A percentile compares a stretch with the other conserved stretches of the same genome.
Conservation (phyloP, 2,888 invertebrate species). For the Gymnoscelis rufifasciata region DNA sequence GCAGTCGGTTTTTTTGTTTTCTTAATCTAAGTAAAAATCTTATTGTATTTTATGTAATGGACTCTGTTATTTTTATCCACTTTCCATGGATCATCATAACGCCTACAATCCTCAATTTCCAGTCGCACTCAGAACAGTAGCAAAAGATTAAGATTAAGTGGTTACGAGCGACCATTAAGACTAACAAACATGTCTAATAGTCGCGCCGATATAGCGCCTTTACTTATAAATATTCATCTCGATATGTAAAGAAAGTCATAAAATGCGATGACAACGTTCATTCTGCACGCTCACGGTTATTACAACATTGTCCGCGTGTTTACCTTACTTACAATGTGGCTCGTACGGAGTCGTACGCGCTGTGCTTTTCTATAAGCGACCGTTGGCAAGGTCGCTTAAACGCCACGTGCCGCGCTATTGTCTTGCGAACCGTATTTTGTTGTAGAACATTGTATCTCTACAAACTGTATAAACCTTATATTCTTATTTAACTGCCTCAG, state of each 20-base stretch:
- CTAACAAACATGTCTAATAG: too few relatives aligned
- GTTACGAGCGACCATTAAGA: too few relatives aligned
- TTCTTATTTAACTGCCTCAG: not conserved
- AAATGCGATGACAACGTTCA: slow-evolving; percentile 38
- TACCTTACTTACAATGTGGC: slow-evolving; percentile 38
- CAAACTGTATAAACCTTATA: not conserved
- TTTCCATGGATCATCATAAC: too few relatives aligned
- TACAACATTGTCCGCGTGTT: slow-evolving; percentile 45
- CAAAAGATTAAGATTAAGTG: too few relatives aligned
- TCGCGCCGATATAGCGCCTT: too few relatives aligned
- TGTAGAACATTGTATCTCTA: slow-evolving; percentile 20
- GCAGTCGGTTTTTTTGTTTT: too few relatives aligned
- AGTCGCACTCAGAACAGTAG: too few relatives aligned
- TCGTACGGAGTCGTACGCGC: slow-evolving; percentile 30
- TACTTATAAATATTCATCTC: not conserved
- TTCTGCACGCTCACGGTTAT: slow-evolving; percentile 36
- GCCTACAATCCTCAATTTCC: too few relatives aligned
- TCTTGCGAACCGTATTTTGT: slow-evolving; percentile 35
- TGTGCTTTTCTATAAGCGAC: slow-evolving; percentile 38
- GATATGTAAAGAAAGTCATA: slow-evolving; percentile 17
- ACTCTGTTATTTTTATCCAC: too few relatives aligned
- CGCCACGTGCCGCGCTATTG: slow-evolving; percentile 53
- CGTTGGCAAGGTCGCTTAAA: slow-evolving; percentile 55
- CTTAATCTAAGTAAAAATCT: too few relatives aligned
- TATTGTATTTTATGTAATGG: too few relatives aligned